Percentiles rank a stretch among this genome's conserved stretches.
Conservation (phyloP, 2,888 invertebrate genomes). For the Torymus auratus region DNA sequence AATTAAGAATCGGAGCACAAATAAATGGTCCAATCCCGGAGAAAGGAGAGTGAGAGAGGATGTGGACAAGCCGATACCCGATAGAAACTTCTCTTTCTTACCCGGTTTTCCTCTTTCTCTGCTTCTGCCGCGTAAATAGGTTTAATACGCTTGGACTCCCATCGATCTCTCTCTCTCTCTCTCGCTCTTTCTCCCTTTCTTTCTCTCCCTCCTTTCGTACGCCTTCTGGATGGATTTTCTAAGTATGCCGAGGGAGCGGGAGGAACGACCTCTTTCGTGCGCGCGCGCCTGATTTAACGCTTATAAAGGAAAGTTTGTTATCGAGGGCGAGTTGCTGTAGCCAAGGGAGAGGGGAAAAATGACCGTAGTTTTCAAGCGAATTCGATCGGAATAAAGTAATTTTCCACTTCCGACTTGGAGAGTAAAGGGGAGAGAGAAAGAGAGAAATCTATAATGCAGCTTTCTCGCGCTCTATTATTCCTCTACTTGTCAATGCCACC, state of each 20-base stretch:
- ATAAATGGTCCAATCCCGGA: conserved; percentile 67
- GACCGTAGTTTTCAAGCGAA: neutral
- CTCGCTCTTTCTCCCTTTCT: no score
- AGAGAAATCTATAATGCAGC: no score
- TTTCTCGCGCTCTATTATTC: no score
- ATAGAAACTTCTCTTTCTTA: conserved; percentile 39
- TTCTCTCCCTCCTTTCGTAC: no score
- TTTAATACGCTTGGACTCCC: conserved; percentile 52
- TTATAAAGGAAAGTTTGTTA: conserved; percentile 29
- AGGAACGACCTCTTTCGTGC: neutral
- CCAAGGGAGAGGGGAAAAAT: neutral
- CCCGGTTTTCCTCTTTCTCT: neutral
- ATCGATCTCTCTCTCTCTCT: conserved; percentile 34
- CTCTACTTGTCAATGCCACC: no score
- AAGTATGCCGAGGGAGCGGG: conserved; percentile 3
- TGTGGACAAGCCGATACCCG: conserved; percentile 62
- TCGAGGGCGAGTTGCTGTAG: neutral
- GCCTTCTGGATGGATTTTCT: conserved; percentile 27
- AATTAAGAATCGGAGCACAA: conserved; percentile 69
- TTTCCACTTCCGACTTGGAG: neutral
- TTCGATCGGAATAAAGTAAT: conserved; percentile 16
- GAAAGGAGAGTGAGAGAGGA: conserved; percentile 37
- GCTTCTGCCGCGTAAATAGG: conserved; percentile 49
- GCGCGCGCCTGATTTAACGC: conserved; percentile 39
- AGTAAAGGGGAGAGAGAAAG: no score